Percentiles rank a stretch among this genome's conserved stretches.
Evolutionary conservation across 2,113 vertebrate species (phyloP).

Genomic region (Esox niger): DNA sequence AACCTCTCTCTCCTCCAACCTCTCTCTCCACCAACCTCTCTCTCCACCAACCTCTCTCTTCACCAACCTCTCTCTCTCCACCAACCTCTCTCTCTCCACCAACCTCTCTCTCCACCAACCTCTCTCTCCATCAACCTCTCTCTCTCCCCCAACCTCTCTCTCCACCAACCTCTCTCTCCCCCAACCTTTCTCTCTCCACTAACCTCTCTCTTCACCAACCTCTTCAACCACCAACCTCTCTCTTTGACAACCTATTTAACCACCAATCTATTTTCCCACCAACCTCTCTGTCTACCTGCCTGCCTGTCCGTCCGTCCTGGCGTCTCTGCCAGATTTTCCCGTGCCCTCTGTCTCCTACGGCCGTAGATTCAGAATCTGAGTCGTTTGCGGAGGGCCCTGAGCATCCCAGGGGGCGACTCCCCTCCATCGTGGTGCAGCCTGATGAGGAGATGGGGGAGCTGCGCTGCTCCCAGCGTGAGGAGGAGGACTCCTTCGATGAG

Average conservation of each 20-base stretch:
- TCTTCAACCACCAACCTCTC: neutral
- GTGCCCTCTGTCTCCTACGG: conserved; percentile 31
- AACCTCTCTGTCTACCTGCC: neutral
- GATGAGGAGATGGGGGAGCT: conserved; percentile 49
- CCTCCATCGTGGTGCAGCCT: conserved; percentile 74
- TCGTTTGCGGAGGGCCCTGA: conserved; percentile 36
- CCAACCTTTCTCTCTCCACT: conserved; percentile 2
- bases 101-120: neutral
- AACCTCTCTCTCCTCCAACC: neutral
- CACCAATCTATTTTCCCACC: too few relatives aligned
- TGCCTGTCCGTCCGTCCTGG: neutral
- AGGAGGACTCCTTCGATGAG: conserved; percentile 22
- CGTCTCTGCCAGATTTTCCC: conserved; percentile 62
- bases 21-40: neutral
- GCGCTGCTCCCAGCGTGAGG: conserved; percentile 40
- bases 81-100: neutral
- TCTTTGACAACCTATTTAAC: too few relatives aligned
- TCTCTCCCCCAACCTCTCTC: too few relatives aligned
- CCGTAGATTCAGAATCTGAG: conserved; percentile 39
- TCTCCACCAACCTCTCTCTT: neutral
- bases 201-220: neutral
- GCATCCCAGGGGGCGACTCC: conserved; percentile 63
- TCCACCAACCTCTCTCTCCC: neutral
- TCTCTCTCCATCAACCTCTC: neutral
- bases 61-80: neutral